phyloP scores from a whole-genome alignment of 2,888 invertebrate genomes.

The Harpalus rubripes region DNA sequence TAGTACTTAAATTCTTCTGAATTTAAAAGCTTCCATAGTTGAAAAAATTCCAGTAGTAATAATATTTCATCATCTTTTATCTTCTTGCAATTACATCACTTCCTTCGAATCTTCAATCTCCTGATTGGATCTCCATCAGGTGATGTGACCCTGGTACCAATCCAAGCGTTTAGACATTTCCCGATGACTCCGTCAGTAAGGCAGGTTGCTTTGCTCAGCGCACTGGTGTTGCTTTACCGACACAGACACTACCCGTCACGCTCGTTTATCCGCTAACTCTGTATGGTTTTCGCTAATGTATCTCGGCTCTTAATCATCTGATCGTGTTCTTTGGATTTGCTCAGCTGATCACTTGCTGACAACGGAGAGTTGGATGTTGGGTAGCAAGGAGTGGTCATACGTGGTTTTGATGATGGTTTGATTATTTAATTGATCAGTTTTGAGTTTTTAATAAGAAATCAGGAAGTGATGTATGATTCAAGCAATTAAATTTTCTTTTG shows the following conservation, averaged over 20 bases:
- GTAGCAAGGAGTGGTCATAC: neutral
- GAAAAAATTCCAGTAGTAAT: no score
- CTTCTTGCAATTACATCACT: no score
- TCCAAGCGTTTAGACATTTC: conserved; percentile 16
- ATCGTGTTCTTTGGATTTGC: conserved; percentile 65
- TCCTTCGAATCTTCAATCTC: no score
- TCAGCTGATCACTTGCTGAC: conserved; percentile 26
- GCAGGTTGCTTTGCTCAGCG: conserved; percentile 31
- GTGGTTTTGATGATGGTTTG: neutral
- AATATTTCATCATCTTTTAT: no score
- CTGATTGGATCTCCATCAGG: no score
- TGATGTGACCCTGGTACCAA: no score
- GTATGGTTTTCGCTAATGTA: conserved; percentile 64
- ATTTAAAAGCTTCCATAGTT: no score
- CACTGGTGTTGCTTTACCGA: conserved; percentile 3
- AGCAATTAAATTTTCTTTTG: neutral
- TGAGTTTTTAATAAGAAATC: neutral
- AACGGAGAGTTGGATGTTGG: neutral
- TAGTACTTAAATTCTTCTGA: no score
- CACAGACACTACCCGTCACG: conserved; percentile 63
- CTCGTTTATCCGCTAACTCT: conserved; percentile 51
- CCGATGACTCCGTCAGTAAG: conserved; percentile 22
- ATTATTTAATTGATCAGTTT: neutral
- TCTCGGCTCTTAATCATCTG: conserved; percentile 58
- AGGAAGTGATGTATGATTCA: neutral